phyloP scores from a whole-genome alignment of 2,113 vertebrate species.

The Ellobius talpinus region DNA sequence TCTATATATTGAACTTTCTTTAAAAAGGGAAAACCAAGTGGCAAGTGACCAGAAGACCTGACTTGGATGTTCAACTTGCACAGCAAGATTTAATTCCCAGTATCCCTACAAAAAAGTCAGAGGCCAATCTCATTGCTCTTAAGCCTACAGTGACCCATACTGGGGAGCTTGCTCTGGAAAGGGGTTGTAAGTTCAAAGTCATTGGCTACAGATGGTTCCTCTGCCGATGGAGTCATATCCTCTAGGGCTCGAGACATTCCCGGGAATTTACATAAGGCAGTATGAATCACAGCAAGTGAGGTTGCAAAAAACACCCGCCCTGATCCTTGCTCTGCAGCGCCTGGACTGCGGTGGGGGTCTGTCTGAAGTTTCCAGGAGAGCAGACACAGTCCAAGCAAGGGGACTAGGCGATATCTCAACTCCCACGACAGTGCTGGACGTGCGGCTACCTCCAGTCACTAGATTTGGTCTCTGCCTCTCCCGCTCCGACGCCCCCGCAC shows the following conservation, averaged over 20 bases:
- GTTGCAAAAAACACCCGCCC: slow-evolving; percentile 4
- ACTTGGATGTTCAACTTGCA: background rate
- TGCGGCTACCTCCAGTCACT: accelerated
- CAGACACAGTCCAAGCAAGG: background rate
- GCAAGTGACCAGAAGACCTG: background rate
- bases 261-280: slow-evolving; percentile 43
- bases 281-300: slow-evolving; percentile 6
- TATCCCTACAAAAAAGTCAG: background rate
- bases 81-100: background rate
- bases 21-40: background rate
- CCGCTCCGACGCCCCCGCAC: slow-evolving; percentile 3
- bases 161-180: background rate
- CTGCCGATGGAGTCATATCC: background rate
- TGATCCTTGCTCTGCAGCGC: background rate
- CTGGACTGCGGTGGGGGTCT: background rate
- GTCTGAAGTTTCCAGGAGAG: slow-evolving; percentile 37
- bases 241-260: slow-evolving; percentile 7
- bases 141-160: background rate
- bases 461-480: background rate
- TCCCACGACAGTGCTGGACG: background rate
- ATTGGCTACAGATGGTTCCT: background rate
- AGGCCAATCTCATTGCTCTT: background rate
- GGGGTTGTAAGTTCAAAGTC: slow-evolving; percentile 33
- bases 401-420: background rate
- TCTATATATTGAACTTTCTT: slow-evolving; percentile 18